A percentile compares a stretch with the other conserved stretches of the same genome.
phyloP scores from a whole-genome alignment of 2,888 invertebrate genomes.

The Linnaemya tessellans region DNA sequence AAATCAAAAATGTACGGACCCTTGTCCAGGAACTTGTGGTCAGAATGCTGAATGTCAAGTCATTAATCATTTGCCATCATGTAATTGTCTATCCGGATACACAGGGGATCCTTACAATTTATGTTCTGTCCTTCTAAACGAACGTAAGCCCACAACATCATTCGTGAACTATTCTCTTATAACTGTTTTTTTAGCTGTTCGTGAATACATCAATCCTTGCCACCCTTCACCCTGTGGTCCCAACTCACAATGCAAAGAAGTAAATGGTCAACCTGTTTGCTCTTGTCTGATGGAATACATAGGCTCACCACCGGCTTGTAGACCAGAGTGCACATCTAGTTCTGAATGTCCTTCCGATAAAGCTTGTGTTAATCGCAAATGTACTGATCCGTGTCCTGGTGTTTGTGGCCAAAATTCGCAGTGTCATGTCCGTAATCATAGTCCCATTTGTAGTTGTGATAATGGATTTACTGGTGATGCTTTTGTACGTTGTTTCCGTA shows the following conservation, averaged over 20 bases:
- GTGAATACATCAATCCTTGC: slow-evolving; percentile 86
- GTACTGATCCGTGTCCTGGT: slow-evolving; percentile 88
- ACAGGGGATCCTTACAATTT: slow-evolving; percentile 88
- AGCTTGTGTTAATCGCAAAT: slow-evolving; percentile 88
- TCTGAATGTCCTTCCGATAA: slow-evolving; percentile 88
- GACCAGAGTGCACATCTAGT: slow-evolving; percentile 89
- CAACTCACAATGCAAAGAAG: slow-evolving; percentile 90
- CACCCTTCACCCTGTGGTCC: slow-evolving; percentile 92
- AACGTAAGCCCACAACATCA: slow-evolving; percentile 83
- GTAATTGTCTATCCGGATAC: slow-evolving; percentile 85
- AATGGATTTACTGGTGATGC: slow-evolving; percentile 86
- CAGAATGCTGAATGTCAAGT: slow-evolving; percentile 87
- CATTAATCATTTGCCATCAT: slow-evolving; percentile 87
- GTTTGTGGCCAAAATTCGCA: slow-evolving; percentile 89
- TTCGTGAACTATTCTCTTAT: background rate
- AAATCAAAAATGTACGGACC: slow-evolving; percentile 86
- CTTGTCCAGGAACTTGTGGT: slow-evolving; percentile 87
- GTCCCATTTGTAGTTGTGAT: slow-evolving; percentile 90
- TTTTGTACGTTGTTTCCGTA: slow-evolving; percentile 84
- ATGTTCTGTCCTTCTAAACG: slow-evolving; percentile 84
- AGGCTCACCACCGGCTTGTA: slow-evolving; percentile 86
- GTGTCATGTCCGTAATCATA: slow-evolving; percentile 89
- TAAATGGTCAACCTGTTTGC: slow-evolving; percentile 89
- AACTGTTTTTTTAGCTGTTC: slow-evolving; percentile 81
- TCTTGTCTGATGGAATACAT: slow-evolving; percentile 87